Evolutionary conservation across 1,140 invertebrate species (phyloP).

Genomic region (Musca vetustissima): DNA sequence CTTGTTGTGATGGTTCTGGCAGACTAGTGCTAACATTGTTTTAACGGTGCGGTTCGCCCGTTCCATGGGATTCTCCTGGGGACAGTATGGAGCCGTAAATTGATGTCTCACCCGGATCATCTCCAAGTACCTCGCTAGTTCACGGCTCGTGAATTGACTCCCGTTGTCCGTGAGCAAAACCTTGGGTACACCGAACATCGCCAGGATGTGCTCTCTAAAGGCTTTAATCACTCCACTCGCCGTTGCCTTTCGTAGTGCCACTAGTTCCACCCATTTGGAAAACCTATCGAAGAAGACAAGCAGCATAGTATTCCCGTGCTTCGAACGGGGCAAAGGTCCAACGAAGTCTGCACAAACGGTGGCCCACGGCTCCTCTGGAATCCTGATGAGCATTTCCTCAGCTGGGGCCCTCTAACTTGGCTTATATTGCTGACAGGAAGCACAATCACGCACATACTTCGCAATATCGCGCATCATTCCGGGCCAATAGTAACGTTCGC

Average conservation of each 20-base stretch:
- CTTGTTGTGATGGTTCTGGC: neutral
- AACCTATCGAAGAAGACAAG: constrained; percentile 16
- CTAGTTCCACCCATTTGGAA: constrained; percentile 4
- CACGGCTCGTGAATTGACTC: neutral
- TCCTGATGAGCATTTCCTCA: too few relatives aligned
- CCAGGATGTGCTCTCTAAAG: neutral
- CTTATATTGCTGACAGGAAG: too few relatives aligned
- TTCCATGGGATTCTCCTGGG: constrained; percentile 16
- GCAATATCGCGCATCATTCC: too few relatives aligned
- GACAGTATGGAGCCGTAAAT: neutral
- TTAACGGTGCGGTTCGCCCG: constrained; percentile 1
- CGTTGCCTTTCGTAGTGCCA: constrained; percentile 9
- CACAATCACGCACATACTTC: too few relatives aligned
- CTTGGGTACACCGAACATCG: neutral
- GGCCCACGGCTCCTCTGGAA: too few relatives aligned
- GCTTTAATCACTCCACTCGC: neutral
- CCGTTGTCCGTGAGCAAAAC: constrained; percentile 11
- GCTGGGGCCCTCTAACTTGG: too few relatives aligned
- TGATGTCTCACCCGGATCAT: neutral
- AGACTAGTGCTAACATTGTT: constrained; percentile 6
- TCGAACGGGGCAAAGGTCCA: too few relatives aligned
- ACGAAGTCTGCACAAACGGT: too few relatives aligned
- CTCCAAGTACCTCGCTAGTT: neutral
- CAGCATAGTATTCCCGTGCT: too few relatives aligned
- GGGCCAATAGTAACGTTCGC: too few relatives aligned